Base-by-base conservation (phyloP, 2,888 invertebrate genomes). In the Protophormia terraenovae region DNA sequence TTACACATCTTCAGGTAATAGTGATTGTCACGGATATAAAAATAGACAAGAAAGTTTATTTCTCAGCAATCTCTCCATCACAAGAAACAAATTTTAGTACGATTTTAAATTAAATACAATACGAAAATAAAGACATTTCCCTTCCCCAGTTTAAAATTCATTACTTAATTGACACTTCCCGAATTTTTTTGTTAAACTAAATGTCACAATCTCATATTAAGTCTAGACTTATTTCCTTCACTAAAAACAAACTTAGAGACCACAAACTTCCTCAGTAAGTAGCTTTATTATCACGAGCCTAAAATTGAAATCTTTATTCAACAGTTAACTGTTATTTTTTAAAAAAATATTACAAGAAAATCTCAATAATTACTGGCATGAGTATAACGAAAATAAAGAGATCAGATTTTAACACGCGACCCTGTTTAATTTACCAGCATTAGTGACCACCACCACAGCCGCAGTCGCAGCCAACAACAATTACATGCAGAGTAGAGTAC, bases 361-460 rank as follows among this genome's bases (percentile, higher is more conserved):
- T 73, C 45, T 19, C 58, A 67, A 73, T 80, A 73, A 58, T 72
- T 80, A 55, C 27, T 38, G 1, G 27, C 45, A 45, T 22, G 50
- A 58, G 14, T 16, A 47, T 19, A 22, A 58, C 5, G 2, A 50
- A 22, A 58, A 58, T 47, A 45, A 77, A 72, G 60, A 16, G 16
- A 76, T 64, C 45, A 55, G 53, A 77, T 71, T 77, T 76, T 77
- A 83, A 83, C 82, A 83, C 82, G 82, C 82, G 76, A 83, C 71
- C 76, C 76, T 45, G 14, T 66, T 81, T 38, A 67, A 50, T 75
- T 27, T 58, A 50, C 12, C 69, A 69, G 38, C 35, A 14, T 78
- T 50, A 69, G 50, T 78, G 78, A 41, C 73, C 73, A 75, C 22
- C 38, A 35, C 16, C 67, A 50, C 16, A 16, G 29, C 32, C 16